Base-by-base conservation (phyloP, 2,888 invertebrate genomes). In the Drosophila atroscutellata region DNA sequence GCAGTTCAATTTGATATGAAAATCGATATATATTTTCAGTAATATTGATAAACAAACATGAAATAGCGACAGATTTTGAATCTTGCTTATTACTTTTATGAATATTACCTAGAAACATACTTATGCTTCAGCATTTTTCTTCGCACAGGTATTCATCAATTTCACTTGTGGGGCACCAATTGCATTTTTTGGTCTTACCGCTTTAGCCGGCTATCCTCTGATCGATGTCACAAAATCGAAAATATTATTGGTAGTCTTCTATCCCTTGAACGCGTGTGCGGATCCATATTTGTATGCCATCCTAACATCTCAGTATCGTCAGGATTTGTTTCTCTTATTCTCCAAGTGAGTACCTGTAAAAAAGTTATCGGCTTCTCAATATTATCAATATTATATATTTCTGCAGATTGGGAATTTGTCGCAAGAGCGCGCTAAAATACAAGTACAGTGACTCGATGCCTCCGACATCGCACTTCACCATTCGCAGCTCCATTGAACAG, bases 261-360 rank as follows among this genome's bases (percentile, higher is more conserved):
- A 98, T 91, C 98, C 98, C 0, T 93, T 98, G 72, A 98, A 98
- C 93, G 97, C 98, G 0, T 98, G 97, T 91, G 97, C 98, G 45
- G 98, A 98, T 93, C 98, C 98, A 0, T 98, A 98, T 94, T 93
- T 98, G 4, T 98, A 98, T 92, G 98, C 97, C 24, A 97, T 98
- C 80, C 94, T 98, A 90, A 98, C 98, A 9, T 95, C 97, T 74
- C 97, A 97, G 92, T 98, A 97, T 91, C 94, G 97, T 49, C 94
- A 95, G 80, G 97, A 98, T 92, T 94, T 97, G 28, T 94, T 95
- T 60, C 94, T 94, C 15, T 91, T 97, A 47, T 93, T 97, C 56
- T 95, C 95, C 3, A 95, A 95, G 94, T 96, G 93, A 75, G 85
- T 78, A 24, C 39, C 3, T n/a, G 1, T 45, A 3, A 4, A 26